These are phyloP conservation scores for Rhabdophis nuchalis DNA, from an alignment of 2,797 vertebrate genomes.

Conservation along the genomic window DNA sequence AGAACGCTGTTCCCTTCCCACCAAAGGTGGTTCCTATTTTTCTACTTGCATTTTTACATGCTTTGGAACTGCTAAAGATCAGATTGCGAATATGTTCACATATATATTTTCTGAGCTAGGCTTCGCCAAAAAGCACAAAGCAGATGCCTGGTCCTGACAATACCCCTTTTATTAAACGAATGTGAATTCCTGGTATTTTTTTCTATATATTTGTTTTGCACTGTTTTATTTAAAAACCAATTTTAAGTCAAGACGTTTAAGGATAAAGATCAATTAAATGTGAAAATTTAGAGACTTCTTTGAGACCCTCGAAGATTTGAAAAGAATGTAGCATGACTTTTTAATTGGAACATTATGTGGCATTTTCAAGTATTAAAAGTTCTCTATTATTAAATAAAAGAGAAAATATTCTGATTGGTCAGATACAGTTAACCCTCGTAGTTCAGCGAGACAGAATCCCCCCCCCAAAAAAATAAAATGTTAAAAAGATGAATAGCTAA, in stretches of 20 bases:
- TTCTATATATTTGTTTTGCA: not conserved
- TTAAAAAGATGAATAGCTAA: not conserved
- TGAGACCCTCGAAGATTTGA: too few species aligned
- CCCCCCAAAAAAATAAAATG: not conserved
- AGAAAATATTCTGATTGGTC: not conserved
- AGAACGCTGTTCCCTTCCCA: too few species aligned
- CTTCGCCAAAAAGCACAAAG: too few species aligned
- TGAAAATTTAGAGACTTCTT: not conserved
- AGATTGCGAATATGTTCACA: not conserved
- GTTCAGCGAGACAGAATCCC: not conserved
- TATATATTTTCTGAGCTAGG: not conserved
- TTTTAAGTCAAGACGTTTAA: not conserved
- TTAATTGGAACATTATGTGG: not conserved
- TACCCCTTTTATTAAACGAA: too few species aligned
- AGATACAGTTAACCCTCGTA: not conserved
- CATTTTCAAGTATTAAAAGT: not conserved
- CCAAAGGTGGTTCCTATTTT: too few species aligned
- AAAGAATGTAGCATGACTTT: not conserved
- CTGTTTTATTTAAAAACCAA: not conserved
- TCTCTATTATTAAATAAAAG: not conserved
- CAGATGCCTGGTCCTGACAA: too few species aligned
- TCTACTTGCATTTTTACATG: too few species aligned
- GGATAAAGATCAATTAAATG: not conserved
- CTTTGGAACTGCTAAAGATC: too few species aligned
- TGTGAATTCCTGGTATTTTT: not conserved